A percentile compares a stretch with the other conserved stretches of the same genome.
Evolutionary conservation across 2,113 vertebrate genomes (phyloP).

Genomic region (Nematolebias whitei): DNA sequence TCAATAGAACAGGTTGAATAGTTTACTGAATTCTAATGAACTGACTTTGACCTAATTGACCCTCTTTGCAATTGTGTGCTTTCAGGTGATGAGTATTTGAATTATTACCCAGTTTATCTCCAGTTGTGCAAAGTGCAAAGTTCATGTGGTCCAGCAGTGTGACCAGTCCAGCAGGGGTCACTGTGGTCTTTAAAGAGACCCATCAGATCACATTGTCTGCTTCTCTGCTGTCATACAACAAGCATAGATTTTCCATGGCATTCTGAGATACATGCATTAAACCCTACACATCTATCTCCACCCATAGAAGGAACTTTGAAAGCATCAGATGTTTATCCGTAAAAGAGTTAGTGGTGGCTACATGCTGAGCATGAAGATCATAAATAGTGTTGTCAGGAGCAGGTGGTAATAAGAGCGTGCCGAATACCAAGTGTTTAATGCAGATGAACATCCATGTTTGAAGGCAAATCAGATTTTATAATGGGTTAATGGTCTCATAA

Average conservation of each 20-base stretch:
- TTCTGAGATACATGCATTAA: slow-evolving; percentile 2
- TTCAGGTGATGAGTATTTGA: slow-evolving; percentile 22
- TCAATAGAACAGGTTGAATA: slow-evolving; percentile 49
- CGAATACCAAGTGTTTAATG: slow-evolving; percentile 4
- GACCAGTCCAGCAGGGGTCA: slow-evolving; percentile 81
- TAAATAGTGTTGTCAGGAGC: slow-evolving; percentile 15
- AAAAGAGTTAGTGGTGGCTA: slow-evolving; percentile 11
- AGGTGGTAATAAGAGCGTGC: slow-evolving; percentile 5
- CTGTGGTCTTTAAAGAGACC: slow-evolving; percentile 72
- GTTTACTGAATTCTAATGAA: slow-evolving; percentile 25
- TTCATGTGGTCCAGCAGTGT: slow-evolving; percentile 22
- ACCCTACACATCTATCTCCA: neutral
- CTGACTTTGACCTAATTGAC: slow-evolving; percentile 29
- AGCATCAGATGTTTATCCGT: slow-evolving; percentile 6
- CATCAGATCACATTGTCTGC: slow-evolving; percentile 25
- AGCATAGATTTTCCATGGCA: neutral
- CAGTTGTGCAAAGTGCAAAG: slow-evolving; percentile 3
- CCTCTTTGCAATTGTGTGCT: slow-evolving; percentile 13
- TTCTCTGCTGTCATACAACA: slow-evolving; percentile 14
- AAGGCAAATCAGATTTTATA: slow-evolving; percentile 16
- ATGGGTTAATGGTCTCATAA: slow-evolving; percentile 18
- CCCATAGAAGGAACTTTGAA: neutral
- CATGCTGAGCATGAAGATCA: neutral
- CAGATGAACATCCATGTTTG: neutral
- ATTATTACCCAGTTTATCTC: neutral